Conservation (phyloP, 2,113 vertebrate species). For the Turnix velox region DNA sequence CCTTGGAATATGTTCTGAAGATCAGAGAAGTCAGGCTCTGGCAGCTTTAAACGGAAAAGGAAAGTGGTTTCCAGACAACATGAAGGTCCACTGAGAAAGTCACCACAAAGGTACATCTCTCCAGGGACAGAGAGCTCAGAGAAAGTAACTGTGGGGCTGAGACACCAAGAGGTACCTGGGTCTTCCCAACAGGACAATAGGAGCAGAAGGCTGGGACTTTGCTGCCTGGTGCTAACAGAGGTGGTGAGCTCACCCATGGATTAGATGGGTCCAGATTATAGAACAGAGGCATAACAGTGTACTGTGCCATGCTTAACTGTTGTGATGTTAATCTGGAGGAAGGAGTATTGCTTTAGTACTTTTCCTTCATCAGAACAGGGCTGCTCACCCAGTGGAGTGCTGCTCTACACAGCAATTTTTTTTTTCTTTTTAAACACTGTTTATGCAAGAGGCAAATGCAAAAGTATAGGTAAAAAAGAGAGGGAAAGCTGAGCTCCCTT, state of each 20-base stretch:
- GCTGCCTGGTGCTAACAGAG: not conserved
- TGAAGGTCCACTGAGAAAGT: not conserved
- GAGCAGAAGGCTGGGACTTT: not conserved
- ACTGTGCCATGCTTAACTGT: rapidly evolving
- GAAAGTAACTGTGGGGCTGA: not conserved
- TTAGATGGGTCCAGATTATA: rapidly evolving
- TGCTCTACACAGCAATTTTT: rapidly evolving
- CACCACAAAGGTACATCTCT: not conserved
- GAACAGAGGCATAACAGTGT: rapidly evolving
- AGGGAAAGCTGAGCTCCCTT: not conserved
- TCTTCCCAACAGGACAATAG: rapidly evolving
- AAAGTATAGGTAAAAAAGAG: not conserved
- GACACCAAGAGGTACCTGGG: not conserved
- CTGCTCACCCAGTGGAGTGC: rapidly evolving
- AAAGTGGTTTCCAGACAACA: not conserved
- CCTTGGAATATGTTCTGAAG: not conserved
- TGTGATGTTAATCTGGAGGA: not conserved
- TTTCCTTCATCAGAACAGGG: not conserved
- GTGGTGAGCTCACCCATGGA: rapidly evolving
- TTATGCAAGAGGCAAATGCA: not conserved
- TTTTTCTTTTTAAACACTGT: not conserved
- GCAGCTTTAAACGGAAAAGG: not conserved
- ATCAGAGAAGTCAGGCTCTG: not conserved
- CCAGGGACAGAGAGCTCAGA: not conserved
- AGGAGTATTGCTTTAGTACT: not conserved